Base-by-base conservation (phyloP, 2,888 invertebrate species). In the Ptychoptera contaminata region DNA sequence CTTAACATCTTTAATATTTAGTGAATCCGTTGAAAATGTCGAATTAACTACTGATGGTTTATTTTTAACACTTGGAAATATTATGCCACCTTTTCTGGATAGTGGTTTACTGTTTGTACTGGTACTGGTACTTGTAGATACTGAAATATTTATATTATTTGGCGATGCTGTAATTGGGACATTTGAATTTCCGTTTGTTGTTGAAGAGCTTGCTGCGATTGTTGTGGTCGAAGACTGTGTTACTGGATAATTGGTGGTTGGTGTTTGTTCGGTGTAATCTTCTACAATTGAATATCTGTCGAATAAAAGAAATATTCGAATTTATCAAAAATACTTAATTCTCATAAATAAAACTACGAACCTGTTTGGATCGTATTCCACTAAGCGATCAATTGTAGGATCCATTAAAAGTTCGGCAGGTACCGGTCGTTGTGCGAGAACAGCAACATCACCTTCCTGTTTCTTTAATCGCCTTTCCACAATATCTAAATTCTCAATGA, bases 1-100 rank as follows among this genome's bases (percentile, higher is more conserved):
- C 78, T 82, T 85, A 53, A 87, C 76, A 62, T 87, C 86, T 68
- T 84, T 85, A 59, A 82, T 74, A 53, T 79, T 73, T 52, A 82
- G 70, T 55, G 80, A 70, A 58, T 87, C 87, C 9, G 81, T 81
- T 40, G 82, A 74, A 62, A 86, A 85, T 41, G 84, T 84, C 51
- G 82, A 81, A 68, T 87, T 87, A 45, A 82, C 80, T 48, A 82
- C 77, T 51, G 83, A 78, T 16, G 90, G 88, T 55, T 90, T 90
- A 64, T 88, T 88, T 67, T 88, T 88, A 43, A 88, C 83, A 60
- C 87, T 87, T 9, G 90, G 90, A 67, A 90, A 90, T 62, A 90
- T 88, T 55, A 90, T 78, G 47, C 85, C 84, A 35, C 85, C 82
- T 65, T 85, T 86, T 50, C 84, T 73, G 47, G 66, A 65, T 6